phyloP scores from a whole-genome alignment of 2,797 vertebrate species.

The Anolis apletophallus region DNA sequence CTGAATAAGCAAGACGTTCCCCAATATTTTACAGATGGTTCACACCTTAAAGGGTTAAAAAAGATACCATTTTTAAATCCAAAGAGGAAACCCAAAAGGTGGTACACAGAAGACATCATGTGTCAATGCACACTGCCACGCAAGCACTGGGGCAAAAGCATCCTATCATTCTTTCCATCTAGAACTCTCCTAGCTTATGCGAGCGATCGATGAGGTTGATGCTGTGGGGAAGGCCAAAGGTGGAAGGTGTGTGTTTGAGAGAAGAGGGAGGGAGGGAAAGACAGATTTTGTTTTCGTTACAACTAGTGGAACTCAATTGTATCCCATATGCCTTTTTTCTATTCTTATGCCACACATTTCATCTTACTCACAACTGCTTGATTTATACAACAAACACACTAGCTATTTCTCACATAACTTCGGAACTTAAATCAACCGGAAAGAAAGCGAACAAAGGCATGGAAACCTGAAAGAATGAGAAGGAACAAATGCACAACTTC shows the following conservation, averaged over 20 bases:
- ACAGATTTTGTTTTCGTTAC: neutral
- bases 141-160: neutral
- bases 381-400: neutral
- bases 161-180: neutral
- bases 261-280: too few species aligned
- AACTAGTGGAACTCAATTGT: neutral
- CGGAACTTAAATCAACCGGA: neutral
- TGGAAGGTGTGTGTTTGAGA: neutral
- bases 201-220: neutral
- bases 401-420: neutral
- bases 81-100: neutral
- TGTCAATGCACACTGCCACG: neutral
- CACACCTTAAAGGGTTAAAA: neutral
- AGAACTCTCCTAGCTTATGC: neutral
- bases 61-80: neutral
- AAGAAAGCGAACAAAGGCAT: neutral
- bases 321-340: neutral
- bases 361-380: neutral
- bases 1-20: neutral
- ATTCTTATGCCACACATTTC: neutral
- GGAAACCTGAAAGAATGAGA: neutral
- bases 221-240: neutral
- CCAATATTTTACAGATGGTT: neutral
- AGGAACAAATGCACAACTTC: too few species aligned
- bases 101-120: neutral